These are phyloP conservation scores for Chroicocephalus ridibundus DNA, from an alignment of 2,113 vertebrate species.

Conservation along the genomic window DNA sequence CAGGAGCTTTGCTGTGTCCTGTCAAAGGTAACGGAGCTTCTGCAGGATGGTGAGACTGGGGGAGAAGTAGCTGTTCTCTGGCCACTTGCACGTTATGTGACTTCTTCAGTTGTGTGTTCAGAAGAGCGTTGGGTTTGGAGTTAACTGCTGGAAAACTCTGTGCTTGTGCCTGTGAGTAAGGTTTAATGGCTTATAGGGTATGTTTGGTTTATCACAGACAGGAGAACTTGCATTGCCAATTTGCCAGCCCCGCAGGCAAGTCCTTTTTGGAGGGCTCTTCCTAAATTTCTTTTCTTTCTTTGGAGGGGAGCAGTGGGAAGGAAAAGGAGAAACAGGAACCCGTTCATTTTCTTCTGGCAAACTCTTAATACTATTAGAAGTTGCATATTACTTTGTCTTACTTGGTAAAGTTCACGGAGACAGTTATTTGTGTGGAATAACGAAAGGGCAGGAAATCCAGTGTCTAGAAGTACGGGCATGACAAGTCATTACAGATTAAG, in stretches of 20 bases:
- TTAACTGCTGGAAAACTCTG: neutral
- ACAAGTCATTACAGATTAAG: slow-evolving; percentile 23
- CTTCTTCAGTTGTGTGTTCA: neutral
- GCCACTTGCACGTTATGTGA: neutral
- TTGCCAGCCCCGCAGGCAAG: neutral
- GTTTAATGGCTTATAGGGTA: neutral
- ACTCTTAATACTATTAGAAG: neutral
- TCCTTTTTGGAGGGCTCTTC: neutral
- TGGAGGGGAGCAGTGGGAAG: neutral
- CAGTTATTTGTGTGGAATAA: neutral
- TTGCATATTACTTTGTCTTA: neutral
- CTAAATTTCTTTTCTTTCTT: neutral
- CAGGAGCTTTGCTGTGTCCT: neutral
- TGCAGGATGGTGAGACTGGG: neutral
- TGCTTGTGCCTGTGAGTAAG: neutral
- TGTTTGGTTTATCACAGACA: neutral
- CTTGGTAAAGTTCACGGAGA: neutral
- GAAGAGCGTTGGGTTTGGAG: neutral
- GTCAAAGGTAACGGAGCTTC: neutral
- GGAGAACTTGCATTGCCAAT: neutral
- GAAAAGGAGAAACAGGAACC: neutral
- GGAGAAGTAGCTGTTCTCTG: neutral
- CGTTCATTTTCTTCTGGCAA: neutral
- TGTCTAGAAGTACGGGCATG: neutral
- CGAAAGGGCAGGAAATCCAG: neutral